A percentile compares a stretch with the other conserved stretches of the same genome.
phyloP scores from a whole-genome alignment of 2,888 invertebrate species.

The Crossocerus cetratus region DNA sequence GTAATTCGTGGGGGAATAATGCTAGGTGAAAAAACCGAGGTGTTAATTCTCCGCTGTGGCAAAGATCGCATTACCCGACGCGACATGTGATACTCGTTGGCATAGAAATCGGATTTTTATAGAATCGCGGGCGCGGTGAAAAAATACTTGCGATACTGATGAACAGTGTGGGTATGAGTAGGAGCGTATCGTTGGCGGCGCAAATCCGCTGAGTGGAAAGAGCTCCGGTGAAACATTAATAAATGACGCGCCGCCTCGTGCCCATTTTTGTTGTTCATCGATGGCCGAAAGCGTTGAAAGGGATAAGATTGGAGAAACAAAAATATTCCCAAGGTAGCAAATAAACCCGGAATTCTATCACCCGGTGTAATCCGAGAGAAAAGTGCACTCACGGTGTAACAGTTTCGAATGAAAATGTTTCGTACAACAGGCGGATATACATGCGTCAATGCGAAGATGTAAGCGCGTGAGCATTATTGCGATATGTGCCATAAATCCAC shows the following conservation, averaged over 20 bases:
- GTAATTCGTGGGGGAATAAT: slow-evolving; percentile 46
- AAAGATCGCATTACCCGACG: slow-evolving; percentile 8
- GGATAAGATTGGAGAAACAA: too few relatives aligned
- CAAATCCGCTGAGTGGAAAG: slow-evolving; percentile 24
- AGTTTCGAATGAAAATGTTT: not conserved
- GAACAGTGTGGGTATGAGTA: too few relatives aligned
- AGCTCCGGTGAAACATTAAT: slow-evolving; percentile 56
- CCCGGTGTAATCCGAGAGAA: not conserved
- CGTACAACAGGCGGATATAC: not conserved
- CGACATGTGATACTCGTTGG: slow-evolving; percentile 35
- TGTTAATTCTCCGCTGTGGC: slow-evolving; percentile 39
- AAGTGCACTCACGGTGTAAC: not conserved
- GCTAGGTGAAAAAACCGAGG: slow-evolving; percentile 24
- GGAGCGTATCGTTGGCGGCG: slow-evolving; percentile 5
- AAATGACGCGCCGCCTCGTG: slow-evolving; percentile 50
- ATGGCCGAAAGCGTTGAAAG: slow-evolving; percentile 9
- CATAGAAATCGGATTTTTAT: slow-evolving; percentile 5
- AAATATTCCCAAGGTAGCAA: too few relatives aligned
- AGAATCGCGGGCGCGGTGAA: not conserved
- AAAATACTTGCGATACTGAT: too few relatives aligned
- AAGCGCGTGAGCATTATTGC: too few relatives aligned
- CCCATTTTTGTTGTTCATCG: slow-evolving; percentile 60
- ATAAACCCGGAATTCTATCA: too few relatives aligned
- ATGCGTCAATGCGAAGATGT: too few relatives aligned
- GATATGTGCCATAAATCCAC: not conserved